These are phyloP conservation scores for Stichodactyla mertensii DNA, from an alignment of 64 coral and sea anemone genomes.

Conservation along the genomic window DNA sequence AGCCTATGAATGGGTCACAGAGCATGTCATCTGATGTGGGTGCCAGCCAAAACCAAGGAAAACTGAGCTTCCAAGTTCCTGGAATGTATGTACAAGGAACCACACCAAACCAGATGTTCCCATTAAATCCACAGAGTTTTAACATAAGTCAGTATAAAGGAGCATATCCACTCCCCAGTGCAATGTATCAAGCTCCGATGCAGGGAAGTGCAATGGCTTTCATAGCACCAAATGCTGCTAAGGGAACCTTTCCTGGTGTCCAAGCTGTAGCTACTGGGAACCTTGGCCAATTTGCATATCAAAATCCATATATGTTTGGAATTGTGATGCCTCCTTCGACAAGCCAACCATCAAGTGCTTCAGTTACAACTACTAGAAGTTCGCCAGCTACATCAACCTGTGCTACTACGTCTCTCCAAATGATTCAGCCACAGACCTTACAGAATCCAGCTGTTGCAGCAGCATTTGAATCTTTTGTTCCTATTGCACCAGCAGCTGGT, in stretches of 20 bases:
- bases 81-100: slow-evolving; percentile 32
- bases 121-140: slow-evolving; percentile 29
- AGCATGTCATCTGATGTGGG: neutral
- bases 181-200: slow-evolving; percentile 43
- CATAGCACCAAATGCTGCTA: slow-evolving; percentile 29
- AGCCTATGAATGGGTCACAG: neutral
- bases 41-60: slow-evolving; percentile 33
- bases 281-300: slow-evolving; percentile 38
- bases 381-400: slow-evolving; percentile 28
- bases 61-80: slow-evolving; percentile 38
- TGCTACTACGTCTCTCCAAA: slow-evolving; percentile 7
- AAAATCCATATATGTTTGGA: slow-evolving; percentile 65
- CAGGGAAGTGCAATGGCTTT: slow-evolving; percentile 33
- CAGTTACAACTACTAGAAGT: slow-evolving; percentile 37
- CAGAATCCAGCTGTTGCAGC: slow-evolving; percentile 65
- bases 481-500: slow-evolving; percentile 78
- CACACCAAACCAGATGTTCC: slow-evolving; percentile 32
- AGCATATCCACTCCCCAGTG: slow-evolving; percentile 47
- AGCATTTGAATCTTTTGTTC: slow-evolving; percentile 80
- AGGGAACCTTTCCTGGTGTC: slow-evolving; percentile 17
- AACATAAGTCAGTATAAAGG: slow-evolving; percentile 45
- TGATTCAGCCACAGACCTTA: slow-evolving; percentile 23
- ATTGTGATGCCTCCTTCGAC: slow-evolving; percentile 54
- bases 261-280: slow-evolving; percentile 12
- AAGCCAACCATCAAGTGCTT: slow-evolving; percentile 14